Evolutionary conservation across 2,113 vertebrate species (phyloP).

Genomic region (Hassar affinis): DNA sequence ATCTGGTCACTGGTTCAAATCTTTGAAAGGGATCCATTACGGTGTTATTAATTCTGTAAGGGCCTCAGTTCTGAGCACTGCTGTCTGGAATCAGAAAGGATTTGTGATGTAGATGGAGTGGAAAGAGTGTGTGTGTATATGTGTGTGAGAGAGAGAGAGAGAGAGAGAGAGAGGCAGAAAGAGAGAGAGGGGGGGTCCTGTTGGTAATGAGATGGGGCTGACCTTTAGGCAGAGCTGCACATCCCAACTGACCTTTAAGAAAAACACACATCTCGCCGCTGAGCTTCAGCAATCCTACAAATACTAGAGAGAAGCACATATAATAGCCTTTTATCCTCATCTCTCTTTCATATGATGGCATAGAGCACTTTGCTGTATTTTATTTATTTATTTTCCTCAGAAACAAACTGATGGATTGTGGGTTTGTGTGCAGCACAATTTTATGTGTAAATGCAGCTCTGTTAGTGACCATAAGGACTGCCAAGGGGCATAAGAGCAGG

Average conservation of each 20-base stretch:
- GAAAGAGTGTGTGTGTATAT: background rate
- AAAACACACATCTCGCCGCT: constrained; percentile 43
- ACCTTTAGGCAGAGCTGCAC: constrained; percentile 52
- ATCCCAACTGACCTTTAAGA: constrained; percentile 51
- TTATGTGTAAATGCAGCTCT: constrained; percentile 11
- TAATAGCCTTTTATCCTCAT: constrained; percentile 30
- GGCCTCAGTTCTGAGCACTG: background rate
- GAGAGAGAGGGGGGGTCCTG: constrained; percentile 20
- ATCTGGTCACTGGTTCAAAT: background rate
- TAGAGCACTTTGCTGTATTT: constrained; percentile 13
- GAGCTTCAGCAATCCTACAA: constrained; percentile 39
- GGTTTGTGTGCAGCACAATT: constrained; percentile 23
- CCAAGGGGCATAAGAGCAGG: background rate
- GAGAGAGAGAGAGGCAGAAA: background rate
- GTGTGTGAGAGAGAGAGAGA: background rate
- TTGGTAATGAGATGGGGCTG: constrained; percentile 47
- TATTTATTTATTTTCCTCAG: constrained; percentile 5
- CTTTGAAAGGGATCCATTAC: constrained; percentile 16
- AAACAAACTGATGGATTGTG: constrained; percentile 3
- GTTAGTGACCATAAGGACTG: constrained; percentile 35
- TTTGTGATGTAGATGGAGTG: background rate
- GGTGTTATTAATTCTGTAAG: constrained; percentile 7
- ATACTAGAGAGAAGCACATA: constrained; percentile 33
- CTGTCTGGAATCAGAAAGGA: background rate
- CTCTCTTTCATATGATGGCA: constrained; percentile 15